phyloP scores from a whole-genome alignment of 2,888 invertebrate genomes.

The Drosophila hawaiiensis region DNA sequence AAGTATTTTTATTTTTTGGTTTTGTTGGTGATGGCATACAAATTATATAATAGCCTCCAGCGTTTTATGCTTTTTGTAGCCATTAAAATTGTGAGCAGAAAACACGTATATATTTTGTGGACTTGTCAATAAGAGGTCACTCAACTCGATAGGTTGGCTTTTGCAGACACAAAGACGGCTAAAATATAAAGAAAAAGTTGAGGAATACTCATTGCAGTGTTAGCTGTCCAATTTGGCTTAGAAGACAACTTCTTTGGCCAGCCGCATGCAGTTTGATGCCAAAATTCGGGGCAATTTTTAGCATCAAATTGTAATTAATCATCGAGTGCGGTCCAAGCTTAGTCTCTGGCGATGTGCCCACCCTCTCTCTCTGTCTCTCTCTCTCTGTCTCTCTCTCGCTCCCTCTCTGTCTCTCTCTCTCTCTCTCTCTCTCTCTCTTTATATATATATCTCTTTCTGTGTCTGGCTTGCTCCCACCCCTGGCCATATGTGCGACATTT shows the following conservation, averaged over 20 bases:
- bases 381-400: background rate
- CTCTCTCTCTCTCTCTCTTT: background rate
- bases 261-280: slow-evolving; percentile 24
- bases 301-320: slow-evolving; percentile 79
- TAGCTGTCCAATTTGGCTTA: slow-evolving; percentile 27
- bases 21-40: slow-evolving; percentile 31
- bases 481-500: slow-evolving; percentile 60
- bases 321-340: slow-evolving; percentile 42
- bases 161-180: slow-evolving; percentile 1
- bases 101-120: background rate
- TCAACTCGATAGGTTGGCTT: slow-evolving; percentile 35
- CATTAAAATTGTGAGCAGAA: slow-evolving; percentile 23
- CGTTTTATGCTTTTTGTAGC: slow-evolving; percentile 41
- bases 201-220: slow-evolving; percentile 9
- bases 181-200: background rate
- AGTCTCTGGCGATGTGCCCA: slow-evolving; percentile 25
- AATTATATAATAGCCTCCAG: slow-evolving; percentile 57
- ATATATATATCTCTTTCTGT: background rate
- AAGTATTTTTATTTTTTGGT: slow-evolving; percentile 3
- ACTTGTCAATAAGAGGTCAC: slow-evolving; percentile 19
- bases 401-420: background rate
- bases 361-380: background rate
- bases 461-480: background rate
- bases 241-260: slow-evolving; percentile 23
- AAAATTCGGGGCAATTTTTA: slow-evolving; percentile 70